Evolutionary conservation across 2,888 invertebrate genomes (phyloP).

Genomic region (Thalpophila matura): DNA sequence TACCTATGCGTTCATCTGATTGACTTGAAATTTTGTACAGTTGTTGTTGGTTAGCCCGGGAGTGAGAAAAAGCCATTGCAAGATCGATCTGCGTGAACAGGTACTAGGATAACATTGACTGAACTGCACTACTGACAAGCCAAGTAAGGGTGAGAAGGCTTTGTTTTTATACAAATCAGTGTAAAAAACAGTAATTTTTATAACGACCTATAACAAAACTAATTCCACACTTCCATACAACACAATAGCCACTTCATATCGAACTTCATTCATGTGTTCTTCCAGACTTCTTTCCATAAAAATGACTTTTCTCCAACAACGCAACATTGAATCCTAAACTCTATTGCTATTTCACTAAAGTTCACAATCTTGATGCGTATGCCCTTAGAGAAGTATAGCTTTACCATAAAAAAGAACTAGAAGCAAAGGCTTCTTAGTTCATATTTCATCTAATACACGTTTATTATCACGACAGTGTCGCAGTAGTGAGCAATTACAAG

Average conservation of each 20-base stretch:
- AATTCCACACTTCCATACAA: constrained; percentile 28
- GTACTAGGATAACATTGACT: too few species aligned
- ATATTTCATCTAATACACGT: constrained; percentile 78
- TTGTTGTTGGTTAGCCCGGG: too few species aligned
- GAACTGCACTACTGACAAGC: too few species aligned
- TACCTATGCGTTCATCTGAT: too few species aligned
- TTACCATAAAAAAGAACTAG: constrained; percentile 27
- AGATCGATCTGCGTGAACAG: too few species aligned
- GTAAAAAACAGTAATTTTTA: not conserved
- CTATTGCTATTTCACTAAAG: constrained; percentile 1
- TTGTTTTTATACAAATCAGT: too few species aligned
- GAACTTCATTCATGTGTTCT: constrained; percentile 62
- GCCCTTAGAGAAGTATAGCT: not conserved
- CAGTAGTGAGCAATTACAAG: constrained; percentile 85
- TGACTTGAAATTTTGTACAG: too few species aligned
- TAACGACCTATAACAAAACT: constrained; percentile 6
- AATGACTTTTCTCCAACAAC: constrained; percentile 26
- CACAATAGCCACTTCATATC: constrained; percentile 60
- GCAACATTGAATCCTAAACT: constrained; percentile 32
- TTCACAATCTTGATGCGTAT: not conserved
- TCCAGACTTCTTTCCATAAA: not conserved
- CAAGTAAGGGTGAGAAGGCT: not conserved
- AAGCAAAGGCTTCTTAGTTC: constrained; percentile 72
- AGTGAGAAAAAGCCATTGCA: too few species aligned
- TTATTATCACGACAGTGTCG: constrained; percentile 78